These are phyloP conservation scores for Tipula unca DNA, from an alignment of 2,888 invertebrate species.

Conservation along the genomic window DNA sequence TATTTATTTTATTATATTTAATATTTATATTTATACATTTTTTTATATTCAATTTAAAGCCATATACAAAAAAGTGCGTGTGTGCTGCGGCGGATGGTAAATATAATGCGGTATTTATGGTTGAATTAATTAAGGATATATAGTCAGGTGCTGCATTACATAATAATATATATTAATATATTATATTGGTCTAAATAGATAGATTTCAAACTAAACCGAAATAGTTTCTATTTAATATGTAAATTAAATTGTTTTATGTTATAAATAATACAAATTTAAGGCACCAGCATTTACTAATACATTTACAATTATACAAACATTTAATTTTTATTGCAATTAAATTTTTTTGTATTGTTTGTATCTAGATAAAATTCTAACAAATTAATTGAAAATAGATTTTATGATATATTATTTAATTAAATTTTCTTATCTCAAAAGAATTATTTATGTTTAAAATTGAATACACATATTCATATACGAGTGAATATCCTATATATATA, in stretches of 20 bases:
- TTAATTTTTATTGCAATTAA: not conserved
- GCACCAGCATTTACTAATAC: not conserved
- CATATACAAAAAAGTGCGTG: not conserved
- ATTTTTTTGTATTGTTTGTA: not conserved
- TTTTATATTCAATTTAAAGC: not conserved
- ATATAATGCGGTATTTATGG: not conserved
- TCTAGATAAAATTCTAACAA: not conserved
- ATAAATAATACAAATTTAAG: not conserved
- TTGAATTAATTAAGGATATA: not conserved
- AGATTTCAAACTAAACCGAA: not conserved
- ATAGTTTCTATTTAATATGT: not conserved
- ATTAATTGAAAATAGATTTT: not conserved
- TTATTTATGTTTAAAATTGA: not conserved
- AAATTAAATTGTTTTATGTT: not conserved
- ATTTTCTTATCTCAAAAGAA: not conserved
- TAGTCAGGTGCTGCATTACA: not conserved
- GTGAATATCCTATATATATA: not conserved
- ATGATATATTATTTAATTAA: not conserved
- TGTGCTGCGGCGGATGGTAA: not conserved
- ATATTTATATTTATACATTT: not conserved
- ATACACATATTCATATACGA: too few relatives aligned
- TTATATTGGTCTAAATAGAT: not conserved
- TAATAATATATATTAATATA: too few relatives aligned
- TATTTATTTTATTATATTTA: not conserved
- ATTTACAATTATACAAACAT: not conserved